Base-by-base conservation (phyloP, 1,140 invertebrate genomes). In the Adelges cooleyi region DNA sequence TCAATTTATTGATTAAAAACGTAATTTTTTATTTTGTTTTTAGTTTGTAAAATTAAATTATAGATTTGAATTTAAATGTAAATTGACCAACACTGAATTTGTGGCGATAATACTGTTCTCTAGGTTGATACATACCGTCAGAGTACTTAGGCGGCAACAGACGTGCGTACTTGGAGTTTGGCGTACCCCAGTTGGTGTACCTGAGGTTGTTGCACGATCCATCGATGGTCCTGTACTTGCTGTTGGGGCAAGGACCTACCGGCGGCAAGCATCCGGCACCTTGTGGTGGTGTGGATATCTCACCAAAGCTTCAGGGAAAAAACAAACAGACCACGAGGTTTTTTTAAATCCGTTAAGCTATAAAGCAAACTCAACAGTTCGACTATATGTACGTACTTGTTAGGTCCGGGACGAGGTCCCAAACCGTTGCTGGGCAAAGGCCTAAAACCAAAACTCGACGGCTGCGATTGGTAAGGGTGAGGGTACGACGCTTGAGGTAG, bases 121-220 rank as follows among this genome's bases (percentile, higher is more conserved):
- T 56, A 17, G 9, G 36, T 38, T 42, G 1, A 11, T 17, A 44
- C 53, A 78, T 75, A 88, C 87, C 87, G 74, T 93, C 90, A 13
- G 80, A 82, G 75, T 92, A 93, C 70, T 84, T 86, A 2, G 90
- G 82, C 8, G 84, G 84, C 13, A 95, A 71, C 1, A 98, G 77
- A 65, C 94, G 80, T 11, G 80, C 79, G 68, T 95, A 85, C 44
- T 82, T 80, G 2, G 85, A 86, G 68, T 82, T 82, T 0, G 89
- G 82, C 65, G 82, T 82, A 3, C 91, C 91, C 78, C 83, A 83
- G 0, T 77, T 78, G 0, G 88, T 84, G 69, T 84, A 81, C 27
- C 78, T 71, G 5, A 88, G 71, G 74, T 94, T 92, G 73, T 93
- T 95, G 72, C 91, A 95, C 1, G 86, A 84, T 0, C 90, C 91